These are phyloP conservation scores for Eufriesea mexicana DNA, from an alignment of 1,140 invertebrate species.

Conservation along the genomic window DNA sequence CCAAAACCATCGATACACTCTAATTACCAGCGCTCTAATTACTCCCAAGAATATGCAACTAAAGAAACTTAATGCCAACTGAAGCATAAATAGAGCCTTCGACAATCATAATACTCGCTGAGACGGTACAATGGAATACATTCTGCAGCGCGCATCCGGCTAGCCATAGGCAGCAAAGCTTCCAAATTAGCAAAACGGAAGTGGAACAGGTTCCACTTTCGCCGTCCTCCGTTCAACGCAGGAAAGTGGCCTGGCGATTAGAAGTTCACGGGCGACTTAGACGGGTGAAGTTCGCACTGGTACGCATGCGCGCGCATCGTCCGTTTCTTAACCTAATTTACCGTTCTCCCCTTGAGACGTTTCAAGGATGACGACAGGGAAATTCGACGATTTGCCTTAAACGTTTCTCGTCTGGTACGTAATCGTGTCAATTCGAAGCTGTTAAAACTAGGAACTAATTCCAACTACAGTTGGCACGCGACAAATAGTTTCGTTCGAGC, in stretches of 20 bases:
- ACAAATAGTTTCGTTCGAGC: constrained; percentile 14
- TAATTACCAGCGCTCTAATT: neutral
- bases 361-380: constrained; percentile 23
- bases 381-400: neutral
- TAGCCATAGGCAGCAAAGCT: constrained; percentile 3
- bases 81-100: neutral
- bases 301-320: neutral
- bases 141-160: neutral
- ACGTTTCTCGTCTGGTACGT: neutral
- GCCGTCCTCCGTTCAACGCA: constrained; percentile 47
- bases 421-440: neutral
- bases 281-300: constrained; percentile 26
- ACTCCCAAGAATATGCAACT: neutral
- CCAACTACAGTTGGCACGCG: neutral
- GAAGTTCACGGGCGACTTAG: constrained; percentile 54
- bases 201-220: constrained; percentile 61
- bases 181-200: constrained; percentile 64
- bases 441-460: neutral
- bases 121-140: neutral
- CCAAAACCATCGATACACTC: no score
- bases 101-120: neutral
- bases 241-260: constrained; percentile 54
- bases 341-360: neutral
- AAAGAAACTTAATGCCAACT: neutral
- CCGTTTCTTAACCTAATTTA: neutral